Evolutionary conservation across 2,888 invertebrate species (phyloP).

Genomic region (Cerastis rubricosa): DNA sequence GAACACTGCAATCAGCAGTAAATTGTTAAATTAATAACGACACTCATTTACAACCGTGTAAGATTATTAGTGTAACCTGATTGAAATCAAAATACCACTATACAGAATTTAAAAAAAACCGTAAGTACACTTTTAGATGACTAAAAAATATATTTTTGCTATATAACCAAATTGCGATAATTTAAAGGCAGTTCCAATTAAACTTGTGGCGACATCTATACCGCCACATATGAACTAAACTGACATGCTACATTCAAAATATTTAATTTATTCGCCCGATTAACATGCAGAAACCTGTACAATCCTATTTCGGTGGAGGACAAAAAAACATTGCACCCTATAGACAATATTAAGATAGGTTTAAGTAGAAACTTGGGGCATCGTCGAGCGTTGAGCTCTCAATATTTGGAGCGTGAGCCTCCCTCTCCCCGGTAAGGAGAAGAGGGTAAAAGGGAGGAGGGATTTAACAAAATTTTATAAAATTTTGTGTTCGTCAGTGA

Average conservation of each 20-base stretch:
- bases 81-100: background rate
- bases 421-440: slow-evolving; percentile 40
- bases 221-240: background rate
- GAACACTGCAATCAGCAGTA: slow-evolving; percentile 51
- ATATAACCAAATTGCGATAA: background rate
- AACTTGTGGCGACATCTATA: background rate
- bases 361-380: slow-evolving; percentile 43
- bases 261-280: background rate
- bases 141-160: no score
- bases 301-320: background rate
- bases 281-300: background rate
- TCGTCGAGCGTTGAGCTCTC: slow-evolving; percentile 49
- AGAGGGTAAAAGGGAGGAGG: slow-evolving; percentile 64
- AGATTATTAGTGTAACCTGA: slow-evolving; percentile 20
- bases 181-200: background rate
- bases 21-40: slow-evolving; percentile 26
- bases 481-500: background rate
- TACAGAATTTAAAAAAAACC: background rate
- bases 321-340: background rate
- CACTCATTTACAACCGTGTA: slow-evolving; percentile 10
- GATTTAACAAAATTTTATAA: no score
- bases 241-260: background rate
- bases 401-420: slow-evolving; percentile 72
- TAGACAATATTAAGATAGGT: background rate
- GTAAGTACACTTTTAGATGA: background rate